Base-by-base conservation (phyloP, 2,888 invertebrate genomes). In the Ennomos fuscantarius region DNA sequence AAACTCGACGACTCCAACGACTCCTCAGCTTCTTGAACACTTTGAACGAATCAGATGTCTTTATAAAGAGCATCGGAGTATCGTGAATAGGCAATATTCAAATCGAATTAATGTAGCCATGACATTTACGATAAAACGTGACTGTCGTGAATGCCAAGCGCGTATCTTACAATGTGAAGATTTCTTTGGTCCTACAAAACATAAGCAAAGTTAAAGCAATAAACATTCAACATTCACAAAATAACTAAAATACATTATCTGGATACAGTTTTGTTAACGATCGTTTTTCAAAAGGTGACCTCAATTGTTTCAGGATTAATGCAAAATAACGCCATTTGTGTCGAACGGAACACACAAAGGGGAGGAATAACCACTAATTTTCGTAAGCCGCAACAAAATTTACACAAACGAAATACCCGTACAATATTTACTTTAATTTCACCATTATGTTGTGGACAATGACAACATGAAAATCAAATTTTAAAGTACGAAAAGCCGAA, bases 121-220 rank as follows among this genome's bases (percentile, higher is more conserved):
- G 55, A 68, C 55, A 45, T 65, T 60, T 65, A 55, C 50, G 45
- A 56, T 63, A 59, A 47, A 63, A 64, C 75, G 74, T 76, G 76
- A 68, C 68, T 58, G 69, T 61, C 63, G 68, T 59, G 77, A 79
- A 81, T 74, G 72, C 60, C 69, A 73, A 72, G 56, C 58, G 40
- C 55, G 57, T 56, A 54, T 55, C 43, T 48, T 54, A 52, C 55
- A 59, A 53, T 36, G 13, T 24, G 11, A 49, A 58, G 33, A 52
- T 55, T 39, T 42, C 46, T 58, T 60, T 50, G 43, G 57, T 46
- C 42, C 10, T 9, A 32, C 42, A 32, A 31, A 15, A 11, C 37
- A 5, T 10, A 9, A 35, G 9, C 13, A 42, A 9, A 42, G 24
- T 10, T n/a, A 3, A 35, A 35, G 2, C 35, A 37, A 12, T 37